phyloP scores from a whole-genome alignment of 2,797 vertebrate species.

The Neosilurus hyrtlii region DNA sequence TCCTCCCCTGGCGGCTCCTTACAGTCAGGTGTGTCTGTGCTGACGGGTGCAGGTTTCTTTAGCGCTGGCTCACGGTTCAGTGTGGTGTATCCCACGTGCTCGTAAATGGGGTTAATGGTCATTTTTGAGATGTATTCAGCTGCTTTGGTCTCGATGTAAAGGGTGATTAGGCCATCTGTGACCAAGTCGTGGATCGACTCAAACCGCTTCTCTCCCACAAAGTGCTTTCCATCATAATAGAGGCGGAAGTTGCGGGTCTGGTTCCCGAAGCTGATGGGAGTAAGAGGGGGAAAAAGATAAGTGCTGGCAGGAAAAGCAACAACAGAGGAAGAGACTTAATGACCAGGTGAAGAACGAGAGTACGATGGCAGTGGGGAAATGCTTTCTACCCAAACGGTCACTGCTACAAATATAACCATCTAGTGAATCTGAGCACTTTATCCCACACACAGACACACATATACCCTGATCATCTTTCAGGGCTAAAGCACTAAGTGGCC shows the following conservation, averaged over 20 bases:
- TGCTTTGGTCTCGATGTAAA: constrained; percentile 90
- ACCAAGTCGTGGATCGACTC: constrained; percentile 91
- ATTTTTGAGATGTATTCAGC: constrained; percentile 91
- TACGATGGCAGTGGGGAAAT: neutral
- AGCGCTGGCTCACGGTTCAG: constrained; percentile 91
- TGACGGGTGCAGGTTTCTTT: constrained; percentile 82
- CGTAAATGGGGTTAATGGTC: constrained; percentile 99
- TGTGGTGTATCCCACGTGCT: constrained; percentile 98
- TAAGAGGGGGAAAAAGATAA: neutral
- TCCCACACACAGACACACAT: constrained; percentile 18
- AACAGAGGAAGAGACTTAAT: neutral
- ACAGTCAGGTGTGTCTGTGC: constrained; percentile 81
- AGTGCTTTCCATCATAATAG: constrained; percentile 98
- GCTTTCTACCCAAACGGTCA: neutral
- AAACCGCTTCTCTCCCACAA: constrained; percentile 93
- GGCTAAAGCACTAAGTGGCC: constrained; percentile 22
- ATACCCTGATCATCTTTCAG: constrained; percentile 27
- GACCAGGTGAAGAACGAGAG: neutral
- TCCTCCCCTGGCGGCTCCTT: constrained; percentile 78
- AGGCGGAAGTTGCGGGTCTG: constrained; percentile 98
- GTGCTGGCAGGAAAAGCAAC: neutral
- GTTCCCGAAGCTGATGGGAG: constrained; percentile 87
- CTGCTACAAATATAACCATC: neutral
- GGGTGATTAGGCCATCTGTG: constrained; percentile 90
- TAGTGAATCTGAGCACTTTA: neutral